These are phyloP conservation scores for Nyctereutes procyonoides DNA, from an alignment of 2,113 vertebrate species.

Conservation along the genomic window DNA sequence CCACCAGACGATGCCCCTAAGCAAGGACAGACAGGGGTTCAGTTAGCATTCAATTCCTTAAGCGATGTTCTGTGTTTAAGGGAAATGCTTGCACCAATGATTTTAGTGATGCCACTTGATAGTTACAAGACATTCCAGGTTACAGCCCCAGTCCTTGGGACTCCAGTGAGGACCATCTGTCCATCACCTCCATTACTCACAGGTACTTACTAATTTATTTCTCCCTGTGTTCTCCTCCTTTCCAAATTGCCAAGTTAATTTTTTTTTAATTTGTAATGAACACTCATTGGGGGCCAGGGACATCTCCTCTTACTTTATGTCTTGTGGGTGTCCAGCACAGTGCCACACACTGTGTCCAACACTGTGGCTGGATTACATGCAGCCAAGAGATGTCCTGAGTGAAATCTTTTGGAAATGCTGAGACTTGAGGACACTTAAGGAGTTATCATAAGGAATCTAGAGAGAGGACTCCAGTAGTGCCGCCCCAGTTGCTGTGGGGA, in stretches of 20 bases:
- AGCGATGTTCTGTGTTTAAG: background rate
- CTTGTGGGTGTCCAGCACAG: background rate
- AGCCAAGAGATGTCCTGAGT: background rate
- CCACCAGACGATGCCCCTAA: background rate
- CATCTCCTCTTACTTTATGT: background rate
- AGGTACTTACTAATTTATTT: background rate
- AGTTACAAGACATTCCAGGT: background rate
- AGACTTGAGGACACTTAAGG: background rate
- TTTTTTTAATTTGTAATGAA: background rate
- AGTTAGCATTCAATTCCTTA: background rate
- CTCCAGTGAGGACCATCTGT: background rate
- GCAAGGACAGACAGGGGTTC: background rate
- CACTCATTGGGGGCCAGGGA: background rate
- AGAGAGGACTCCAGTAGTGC: background rate
- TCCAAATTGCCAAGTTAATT: background rate
- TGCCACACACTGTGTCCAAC: background rate
- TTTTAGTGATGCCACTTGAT: background rate
- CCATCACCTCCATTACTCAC: background rate
- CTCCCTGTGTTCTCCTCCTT: background rate
- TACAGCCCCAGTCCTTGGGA: background rate
- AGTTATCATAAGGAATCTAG: background rate
- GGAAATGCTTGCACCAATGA: background rate
- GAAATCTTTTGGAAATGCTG: background rate
- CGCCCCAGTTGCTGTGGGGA: background rate
- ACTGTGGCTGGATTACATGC: background rate